Percentiles rank a stretch among this genome's conserved stretches.
These are phyloP conservation scores for Lophius piscatorius DNA, from an alignment of 2,113 vertebrate species.

Conservation along the genomic window DNA sequence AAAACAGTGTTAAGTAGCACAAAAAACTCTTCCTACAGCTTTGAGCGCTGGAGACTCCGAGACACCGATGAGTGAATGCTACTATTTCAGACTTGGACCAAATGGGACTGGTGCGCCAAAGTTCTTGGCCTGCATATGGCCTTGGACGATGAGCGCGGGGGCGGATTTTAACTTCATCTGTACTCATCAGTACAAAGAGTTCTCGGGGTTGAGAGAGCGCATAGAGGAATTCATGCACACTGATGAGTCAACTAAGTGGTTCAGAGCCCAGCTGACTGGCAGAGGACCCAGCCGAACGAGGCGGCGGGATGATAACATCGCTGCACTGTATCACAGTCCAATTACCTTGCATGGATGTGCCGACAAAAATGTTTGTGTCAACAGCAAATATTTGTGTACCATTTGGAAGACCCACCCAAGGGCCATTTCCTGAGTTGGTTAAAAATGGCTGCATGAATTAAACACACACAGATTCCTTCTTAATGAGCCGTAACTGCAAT, in stretches of 20 bases:
- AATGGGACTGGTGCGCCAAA: constrained; percentile 25
- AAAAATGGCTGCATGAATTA: constrained; percentile 72
- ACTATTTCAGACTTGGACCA: constrained; percentile 21
- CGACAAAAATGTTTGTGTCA: constrained; percentile 64
- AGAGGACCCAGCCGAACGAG: constrained; percentile 29
- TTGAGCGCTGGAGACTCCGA: not conserved
- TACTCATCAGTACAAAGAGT: constrained; percentile 65
- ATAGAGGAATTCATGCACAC: constrained; percentile 53
- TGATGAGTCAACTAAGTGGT: constrained; percentile 71
- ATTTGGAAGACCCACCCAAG: constrained; percentile 76
- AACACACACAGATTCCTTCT: constrained; percentile 62
- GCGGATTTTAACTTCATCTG: constrained; percentile 57
- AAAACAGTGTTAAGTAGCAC: constrained; percentile 15
- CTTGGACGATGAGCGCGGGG: constrained; percentile 37
- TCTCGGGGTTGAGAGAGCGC: constrained; percentile 48
- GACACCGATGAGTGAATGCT: constrained; percentile 22
- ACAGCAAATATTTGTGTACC: constrained; percentile 78
- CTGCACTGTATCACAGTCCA: constrained; percentile 26
- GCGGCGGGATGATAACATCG: constrained; percentile 34
- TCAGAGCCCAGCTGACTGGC: constrained; percentile 57
- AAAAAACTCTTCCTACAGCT: not conserved
- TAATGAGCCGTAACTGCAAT: constrained; percentile 73
- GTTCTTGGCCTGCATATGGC: constrained; percentile 52
- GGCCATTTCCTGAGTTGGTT: constrained; percentile 77
- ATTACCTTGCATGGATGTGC: constrained; percentile 39